Evolutionary conservation across 1,140 invertebrate species (phyloP).

Genomic region (Cherax destructor): DNA sequence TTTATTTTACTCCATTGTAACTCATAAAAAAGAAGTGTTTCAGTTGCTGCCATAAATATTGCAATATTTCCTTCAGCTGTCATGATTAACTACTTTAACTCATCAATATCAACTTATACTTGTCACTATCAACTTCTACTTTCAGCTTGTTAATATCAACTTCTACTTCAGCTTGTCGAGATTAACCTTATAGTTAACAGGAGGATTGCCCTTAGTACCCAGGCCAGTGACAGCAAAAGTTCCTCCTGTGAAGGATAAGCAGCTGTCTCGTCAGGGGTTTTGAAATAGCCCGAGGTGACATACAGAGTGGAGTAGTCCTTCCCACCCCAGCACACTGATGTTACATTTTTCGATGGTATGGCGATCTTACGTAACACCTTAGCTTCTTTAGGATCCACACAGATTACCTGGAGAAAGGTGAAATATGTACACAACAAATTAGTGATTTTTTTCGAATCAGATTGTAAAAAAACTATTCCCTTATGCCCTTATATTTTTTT

Average conservation of each 20-base stretch:
- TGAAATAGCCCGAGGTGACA: constrained; percentile 81
- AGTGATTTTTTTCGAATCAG: too few relatives aligned
- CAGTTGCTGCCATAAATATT: too few relatives aligned
- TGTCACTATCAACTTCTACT: too few relatives aligned
- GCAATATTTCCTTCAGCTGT: too few relatives aligned
- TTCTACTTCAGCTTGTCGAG: constrained; percentile 27
- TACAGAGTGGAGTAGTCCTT: constrained; percentile 84
- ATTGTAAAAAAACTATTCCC: too few relatives aligned
- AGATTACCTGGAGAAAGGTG: constrained; percentile 76
- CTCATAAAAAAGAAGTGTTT: too few relatives aligned
- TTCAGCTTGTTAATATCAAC: not conserved
- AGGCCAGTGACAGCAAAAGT: constrained; percentile 84
- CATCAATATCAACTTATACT: too few relatives aligned
- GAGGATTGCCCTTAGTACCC: constrained; percentile 78
- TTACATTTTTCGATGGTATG: constrained; percentile 84
- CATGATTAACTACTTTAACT: too few relatives aligned
- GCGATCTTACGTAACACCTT: constrained; percentile 79
- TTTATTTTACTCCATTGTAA: too few relatives aligned
- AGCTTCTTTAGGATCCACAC: constrained; percentile 76
- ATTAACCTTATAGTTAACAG: constrained; percentile 30
- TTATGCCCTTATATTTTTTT: too few relatives aligned
- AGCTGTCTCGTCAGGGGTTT: constrained; percentile 78
- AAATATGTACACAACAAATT: not conserved
- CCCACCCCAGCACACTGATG: constrained; percentile 88
- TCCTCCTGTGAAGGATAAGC: constrained; percentile 82